A percentile compares a stretch with the other conserved stretches of the same genome.
These are phyloP conservation scores for Sarcophaga subvicina DNA, from an alignment of 2,888 invertebrate genomes.

Conservation along the genomic window DNA sequence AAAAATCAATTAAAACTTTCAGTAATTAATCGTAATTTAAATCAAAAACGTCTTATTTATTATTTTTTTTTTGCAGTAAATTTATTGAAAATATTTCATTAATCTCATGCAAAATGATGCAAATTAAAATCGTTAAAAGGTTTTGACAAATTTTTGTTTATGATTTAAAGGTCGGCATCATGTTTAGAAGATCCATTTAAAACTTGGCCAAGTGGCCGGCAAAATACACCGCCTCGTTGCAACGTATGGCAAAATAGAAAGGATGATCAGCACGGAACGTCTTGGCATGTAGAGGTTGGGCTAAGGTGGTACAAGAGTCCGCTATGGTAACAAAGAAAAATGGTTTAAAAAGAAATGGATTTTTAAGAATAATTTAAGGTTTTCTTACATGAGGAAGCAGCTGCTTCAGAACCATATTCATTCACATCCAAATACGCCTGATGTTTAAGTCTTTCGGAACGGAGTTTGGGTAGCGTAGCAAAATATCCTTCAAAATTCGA, in stretches of 20 bases:
- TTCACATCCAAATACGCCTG: slow-evolving; percentile 94
- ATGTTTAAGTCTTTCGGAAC: slow-evolving; percentile 88
- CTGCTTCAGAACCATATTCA: slow-evolving; percentile 94
- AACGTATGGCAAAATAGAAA: slow-evolving; percentile 77
- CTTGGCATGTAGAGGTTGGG: slow-evolving; percentile 76
- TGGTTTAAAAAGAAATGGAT: too few species aligned
- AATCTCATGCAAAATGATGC: too few species aligned
- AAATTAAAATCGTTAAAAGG: too few species aligned
- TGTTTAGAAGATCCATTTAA: slow-evolving; percentile 25
- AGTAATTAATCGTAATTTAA: too few species aligned
- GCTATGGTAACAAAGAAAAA: neutral
- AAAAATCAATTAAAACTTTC: too few species aligned
- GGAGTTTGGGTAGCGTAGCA: slow-evolving; percentile 82
- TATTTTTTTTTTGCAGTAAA: too few species aligned
- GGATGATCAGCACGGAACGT: slow-evolving; percentile 78
- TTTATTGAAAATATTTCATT: too few species aligned
- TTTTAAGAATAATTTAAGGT: too few species aligned
- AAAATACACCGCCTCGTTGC: slow-evolving; percentile 74
- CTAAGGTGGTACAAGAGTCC: slow-evolving; percentile 11
- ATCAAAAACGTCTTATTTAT: too few species aligned
- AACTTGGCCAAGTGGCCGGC: slow-evolving; percentile 74
- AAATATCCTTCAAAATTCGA: neutral
- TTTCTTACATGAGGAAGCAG: slow-evolving; percentile 87
- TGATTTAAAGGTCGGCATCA: neutral
- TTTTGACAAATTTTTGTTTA: neutral